Evolutionary conservation across 2,113 vertebrate genomes (phyloP), one percentile per base, ranked within the genome.

Genomic region (Sporophila hypoxantha): DNA sequence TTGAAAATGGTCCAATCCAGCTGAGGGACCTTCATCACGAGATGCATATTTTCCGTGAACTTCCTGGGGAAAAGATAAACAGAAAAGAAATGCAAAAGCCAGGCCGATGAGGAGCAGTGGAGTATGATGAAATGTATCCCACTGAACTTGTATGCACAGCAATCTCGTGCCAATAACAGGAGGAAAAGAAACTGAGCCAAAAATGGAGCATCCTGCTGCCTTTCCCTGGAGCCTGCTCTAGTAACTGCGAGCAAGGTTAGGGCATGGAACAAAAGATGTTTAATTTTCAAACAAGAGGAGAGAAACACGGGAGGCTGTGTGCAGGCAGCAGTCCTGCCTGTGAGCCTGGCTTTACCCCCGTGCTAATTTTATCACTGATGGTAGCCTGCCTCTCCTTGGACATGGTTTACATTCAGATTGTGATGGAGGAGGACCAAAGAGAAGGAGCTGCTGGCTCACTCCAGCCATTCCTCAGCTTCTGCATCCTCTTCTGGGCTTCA

Each of bases 21-120:
- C 94, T 95, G 87, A 93, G 90, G 91, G 91, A 91, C 94, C 65
- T 91, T 94, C 95, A 65, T 96, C 95, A 96, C 78, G 70, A 94
- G 97, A 95, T 91, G 82, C 82, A 93, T 95, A 89, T 96, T 96
- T 96, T 96, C 95, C 79, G 41, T 92, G 95, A 96, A 95, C 95
- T 96, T 97, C 96, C 96, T 95, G 95, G 94, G 92, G 96, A 92
- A 96, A 96, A 95, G 94, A 96, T 95, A 95, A 96, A 95, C 95
- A 96, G 93, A 93, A 86, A 88, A 87, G 93, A 94, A 84, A 95
- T 88, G 94, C 77, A 91, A 90, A 90, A 95, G 94, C 50, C 93
- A 94, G 93, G 68, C 91, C 65, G 23, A 76, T 74, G 82, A 94
- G 65, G 76, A 82, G 59, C 92, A 81, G 70, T 6, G 16, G 88